phyloP scores from a whole-genome alignment of 64 coral and sea anemone species.

The Actinia tenebrosa region DNA sequence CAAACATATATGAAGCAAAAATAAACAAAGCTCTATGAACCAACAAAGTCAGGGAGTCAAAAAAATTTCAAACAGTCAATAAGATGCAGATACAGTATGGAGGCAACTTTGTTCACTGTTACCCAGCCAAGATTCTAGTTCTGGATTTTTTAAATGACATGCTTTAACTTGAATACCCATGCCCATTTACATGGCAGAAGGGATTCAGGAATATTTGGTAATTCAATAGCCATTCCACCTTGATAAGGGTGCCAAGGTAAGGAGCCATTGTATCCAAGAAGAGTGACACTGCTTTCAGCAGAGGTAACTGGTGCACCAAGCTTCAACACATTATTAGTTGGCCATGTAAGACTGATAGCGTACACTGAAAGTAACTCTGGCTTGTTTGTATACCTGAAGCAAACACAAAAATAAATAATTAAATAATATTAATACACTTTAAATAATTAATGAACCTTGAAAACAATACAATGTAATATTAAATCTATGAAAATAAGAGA shows the following conservation, averaged over 20 bases:
- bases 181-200: slow-evolving; percentile 49
- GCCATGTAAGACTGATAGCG: slow-evolving; percentile 80
- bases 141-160: no score
- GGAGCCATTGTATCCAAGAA: slow-evolving; percentile 71
- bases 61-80: no score
- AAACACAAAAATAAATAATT: background rate
- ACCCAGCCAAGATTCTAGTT: no score
- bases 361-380: slow-evolving; percentile 48
- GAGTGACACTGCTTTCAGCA: slow-evolving; percentile 40
- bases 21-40: no score
- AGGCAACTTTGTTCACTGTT: no score
- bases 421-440: no score
- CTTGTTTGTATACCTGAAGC: slow-evolving; percentile 69
- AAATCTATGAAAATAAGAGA: no score
- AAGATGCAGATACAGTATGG: no score
- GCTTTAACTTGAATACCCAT: slow-evolving; percentile 59
- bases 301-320: slow-evolving; percentile 43
- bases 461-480: no score
- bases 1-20: no score
- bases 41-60: no score
- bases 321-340: slow-evolving; percentile 24
- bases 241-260: slow-evolving; percentile 6
- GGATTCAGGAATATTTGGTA: slow-evolving; percentile 32
- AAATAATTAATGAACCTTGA: no score
- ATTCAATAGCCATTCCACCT: slow-evolving; percentile 18